phyloP scores from a whole-genome alignment of 2,888 invertebrate genomes.

The Hetaerina titia region DNA sequence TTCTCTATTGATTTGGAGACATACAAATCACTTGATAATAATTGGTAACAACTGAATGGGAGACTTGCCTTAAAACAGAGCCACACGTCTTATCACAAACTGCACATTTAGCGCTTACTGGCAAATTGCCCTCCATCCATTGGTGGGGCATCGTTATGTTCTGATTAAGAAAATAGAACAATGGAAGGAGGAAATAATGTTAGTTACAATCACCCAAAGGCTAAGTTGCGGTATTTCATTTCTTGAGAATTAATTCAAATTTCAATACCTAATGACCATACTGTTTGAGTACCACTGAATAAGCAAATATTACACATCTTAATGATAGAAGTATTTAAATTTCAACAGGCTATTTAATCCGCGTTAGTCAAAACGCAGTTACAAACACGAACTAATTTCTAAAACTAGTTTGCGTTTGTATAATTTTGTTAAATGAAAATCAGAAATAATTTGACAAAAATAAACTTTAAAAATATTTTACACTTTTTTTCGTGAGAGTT shows the following conservation, averaged over 20 bases:
- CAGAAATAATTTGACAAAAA: not conserved
- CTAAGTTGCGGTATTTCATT: not conserved
- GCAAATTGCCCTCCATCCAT: conserved; percentile 98
- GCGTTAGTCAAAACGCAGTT: not conserved
- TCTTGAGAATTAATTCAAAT: too few species aligned
- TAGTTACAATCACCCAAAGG: not conserved
- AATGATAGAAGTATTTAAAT: not conserved
- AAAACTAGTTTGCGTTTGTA: too few species aligned
- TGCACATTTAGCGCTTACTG: conserved; percentile 94
- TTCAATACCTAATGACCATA: too few species aligned
- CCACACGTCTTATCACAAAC: conserved; percentile 98
- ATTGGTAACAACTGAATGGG: not conserved
- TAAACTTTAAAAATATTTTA: not conserved
- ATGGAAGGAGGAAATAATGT: conserved; percentile 24
- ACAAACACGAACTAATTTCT: not conserved
- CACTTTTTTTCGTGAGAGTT: not conserved
- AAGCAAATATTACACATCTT: too few species aligned
- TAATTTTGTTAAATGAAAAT: too few species aligned
- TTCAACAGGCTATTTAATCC: not conserved
- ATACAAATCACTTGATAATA: conserved; percentile 11
- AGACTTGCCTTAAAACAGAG: conserved; percentile 89
- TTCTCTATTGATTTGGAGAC: not conserved
- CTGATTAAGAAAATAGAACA: conserved; percentile 78
- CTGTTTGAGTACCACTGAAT: too few species aligned
- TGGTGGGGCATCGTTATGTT: conserved; percentile 97